Base-by-base conservation (phyloP, 2,113 vertebrate genomes). In the rat (Rattus norvegicus) region DNA sequence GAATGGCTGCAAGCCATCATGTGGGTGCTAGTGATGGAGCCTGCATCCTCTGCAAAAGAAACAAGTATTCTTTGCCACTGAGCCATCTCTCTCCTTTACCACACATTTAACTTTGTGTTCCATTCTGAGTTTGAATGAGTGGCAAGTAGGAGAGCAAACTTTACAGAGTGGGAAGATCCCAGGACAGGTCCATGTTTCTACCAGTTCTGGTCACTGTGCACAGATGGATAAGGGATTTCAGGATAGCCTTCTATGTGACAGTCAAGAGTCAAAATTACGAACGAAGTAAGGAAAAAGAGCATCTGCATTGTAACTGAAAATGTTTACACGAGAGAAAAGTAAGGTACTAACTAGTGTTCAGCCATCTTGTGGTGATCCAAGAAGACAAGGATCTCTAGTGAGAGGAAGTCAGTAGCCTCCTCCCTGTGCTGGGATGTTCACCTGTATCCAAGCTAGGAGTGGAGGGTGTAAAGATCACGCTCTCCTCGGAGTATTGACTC, bases 241-340 rank as follows among this genome's bases (percentile, higher is more conserved):
- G 92, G 52, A 75, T 65, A 90, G 76, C 19, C 39, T 72, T 93
- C 20, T 77, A 30, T 33, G 5, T 28, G n/a, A 72, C 69, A 63
- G 52, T 56, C 19, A 93, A 90, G 43, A 91, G 24, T 26, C 72
- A 96, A 77, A 87, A 92, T 43, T 65, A 63, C 95, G 76, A 93
- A 92, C 95, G 76, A 93, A 93, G 73, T 92, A 61, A 81, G 65
- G 72, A 81, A 72, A 95, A 33, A 36, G 92, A 94, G 52, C 54
- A 69, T 56, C 54, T 95, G 47, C n/a, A 43, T 13, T 86, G 22
- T n/a, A 93, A 92, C 26, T 85, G 16, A 36, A 93, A 76, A 39
- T 72, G 77, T 92, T 85, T 85, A 90, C 61, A 80, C 2, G 3
- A 94, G 79, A 75, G 39, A 63, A 65, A 86, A 75, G 36, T 22